These are phyloP conservation scores for Lasioglossum vierecki DNA, from an alignment of 2,888 invertebrate genomes.

Conservation along the genomic window DNA sequence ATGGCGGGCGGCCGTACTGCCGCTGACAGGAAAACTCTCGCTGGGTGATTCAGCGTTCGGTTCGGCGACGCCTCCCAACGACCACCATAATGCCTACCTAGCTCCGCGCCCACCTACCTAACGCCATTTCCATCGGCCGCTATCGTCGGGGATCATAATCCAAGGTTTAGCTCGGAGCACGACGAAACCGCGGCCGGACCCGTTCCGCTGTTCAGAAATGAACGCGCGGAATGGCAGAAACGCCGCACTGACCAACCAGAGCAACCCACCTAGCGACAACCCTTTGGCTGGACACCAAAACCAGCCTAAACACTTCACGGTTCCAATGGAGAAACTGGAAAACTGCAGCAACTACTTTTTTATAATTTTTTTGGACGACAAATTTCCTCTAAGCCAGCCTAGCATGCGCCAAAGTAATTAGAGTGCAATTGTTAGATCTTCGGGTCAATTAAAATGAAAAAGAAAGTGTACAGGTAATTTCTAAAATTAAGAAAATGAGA, in stretches of 20 bases:
- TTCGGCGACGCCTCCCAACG: constrained; percentile 83
- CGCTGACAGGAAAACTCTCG: constrained; percentile 84
- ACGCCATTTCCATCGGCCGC: constrained; percentile 75
- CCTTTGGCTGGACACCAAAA: constrained; percentile 3
- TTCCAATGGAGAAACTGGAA: neutral
- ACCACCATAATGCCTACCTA: constrained; percentile 78
- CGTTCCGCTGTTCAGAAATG: constrained; percentile 45
- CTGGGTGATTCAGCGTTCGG: constrained; percentile 84
- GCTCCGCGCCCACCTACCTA: constrained; percentile 69
- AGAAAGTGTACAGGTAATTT: too few relatives aligned
- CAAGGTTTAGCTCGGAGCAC: constrained; percentile 66
- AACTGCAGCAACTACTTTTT: neutral
- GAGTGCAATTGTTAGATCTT: neutral
- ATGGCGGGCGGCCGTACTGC: constrained; percentile 78
- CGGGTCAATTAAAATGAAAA: too few relatives aligned
- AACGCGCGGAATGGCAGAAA: constrained; percentile 44
- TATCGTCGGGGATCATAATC: constrained; percentile 75
- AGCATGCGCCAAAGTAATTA: neutral
- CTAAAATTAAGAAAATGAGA: too few relatives aligned
- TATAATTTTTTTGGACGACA: neutral
- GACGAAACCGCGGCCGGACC: constrained; percentile 67
- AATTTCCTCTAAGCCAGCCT: neutral
- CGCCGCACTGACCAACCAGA: constrained; percentile 13
- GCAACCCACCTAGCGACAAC: neutral
- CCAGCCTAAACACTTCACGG: neutral